These are phyloP conservation scores for Agriopis marginaria DNA, from an alignment of 2,888 invertebrate genomes.

Conservation along the genomic window DNA sequence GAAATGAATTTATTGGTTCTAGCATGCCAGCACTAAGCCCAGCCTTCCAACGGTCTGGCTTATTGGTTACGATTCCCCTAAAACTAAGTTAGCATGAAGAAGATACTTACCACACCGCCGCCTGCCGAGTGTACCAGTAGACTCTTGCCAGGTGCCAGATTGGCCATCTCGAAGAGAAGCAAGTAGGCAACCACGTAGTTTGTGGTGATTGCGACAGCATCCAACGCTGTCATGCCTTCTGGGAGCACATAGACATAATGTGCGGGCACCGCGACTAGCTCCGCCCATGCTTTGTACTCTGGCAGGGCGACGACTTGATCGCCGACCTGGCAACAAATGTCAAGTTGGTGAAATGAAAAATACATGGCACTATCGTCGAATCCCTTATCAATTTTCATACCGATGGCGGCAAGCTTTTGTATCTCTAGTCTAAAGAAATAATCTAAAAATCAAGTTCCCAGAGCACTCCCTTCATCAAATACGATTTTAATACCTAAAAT, in stretches of 20 bases:
- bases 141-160: constrained; percentile 91
- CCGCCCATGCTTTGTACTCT: constrained; percentile 95
- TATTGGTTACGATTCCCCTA: too few relatives aligned
- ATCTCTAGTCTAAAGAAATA: neutral
- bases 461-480: constrained; percentile 7
- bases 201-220: constrained; percentile 94
- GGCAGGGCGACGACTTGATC: constrained; percentile 94
- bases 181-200: constrained; percentile 95
- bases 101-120: constrained; percentile 93
- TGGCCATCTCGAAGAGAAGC: constrained; percentile 93
- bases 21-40: too few relatives aligned
- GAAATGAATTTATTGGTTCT: too few relatives aligned
- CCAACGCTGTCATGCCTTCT: constrained; percentile 90
- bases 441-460: constrained; percentile 4
- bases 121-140: constrained; percentile 94
- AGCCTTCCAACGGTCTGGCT: too few relatives aligned
- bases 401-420: neutral
- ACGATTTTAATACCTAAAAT: constrained; percentile 14
- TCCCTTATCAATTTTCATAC: neutral
- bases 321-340: constrained; percentile 86
- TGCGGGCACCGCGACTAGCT: constrained; percentile 92
- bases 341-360: too few relatives aligned
- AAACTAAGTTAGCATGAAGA: too few relatives aligned
- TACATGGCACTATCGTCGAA: too few relatives aligned
- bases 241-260: constrained; percentile 93